Evolutionary conservation across 2,113 vertebrate species (phyloP).

Genomic region (Mormyrus iriodes): DNA sequence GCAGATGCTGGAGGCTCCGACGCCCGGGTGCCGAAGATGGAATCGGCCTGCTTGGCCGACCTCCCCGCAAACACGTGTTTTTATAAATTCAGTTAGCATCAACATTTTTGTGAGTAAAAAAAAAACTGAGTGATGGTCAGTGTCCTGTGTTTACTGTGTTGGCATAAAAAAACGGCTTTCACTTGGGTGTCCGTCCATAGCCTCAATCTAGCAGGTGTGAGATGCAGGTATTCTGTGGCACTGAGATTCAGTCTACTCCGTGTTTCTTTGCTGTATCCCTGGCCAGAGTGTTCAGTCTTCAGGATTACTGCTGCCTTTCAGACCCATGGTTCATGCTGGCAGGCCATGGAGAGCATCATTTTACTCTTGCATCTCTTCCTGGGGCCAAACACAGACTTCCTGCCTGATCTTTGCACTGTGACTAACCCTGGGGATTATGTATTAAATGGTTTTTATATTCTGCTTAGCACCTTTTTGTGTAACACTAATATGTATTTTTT

Average conservation of each 20-base stretch:
- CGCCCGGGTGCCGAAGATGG: not conserved
- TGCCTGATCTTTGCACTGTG: not conserved
- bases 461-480: not conserved
- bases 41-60: not conserved
- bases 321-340: not conserved
- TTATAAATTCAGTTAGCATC: not conserved
- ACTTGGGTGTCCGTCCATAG: not conserved
- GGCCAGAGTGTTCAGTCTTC: not conserved
- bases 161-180: not conserved
- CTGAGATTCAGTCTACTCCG: not conserved
- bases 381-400: not conserved
- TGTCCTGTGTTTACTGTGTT: not conserved
- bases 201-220: not conserved
- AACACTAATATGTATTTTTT: not conserved
- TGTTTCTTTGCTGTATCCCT: not conserved
- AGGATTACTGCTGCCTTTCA: not conserved
- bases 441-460: not conserved
- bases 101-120: not conserved
- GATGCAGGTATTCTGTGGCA: not conserved
- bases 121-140: not conserved
- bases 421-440: not conserved
- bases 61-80: not conserved
- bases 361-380: not conserved
- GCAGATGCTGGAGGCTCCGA: not conserved
- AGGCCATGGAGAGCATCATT: not conserved